Evolutionary conservation across 2,888 invertebrate species (phyloP).

Genomic region (Drosophila emarginata): DNA sequence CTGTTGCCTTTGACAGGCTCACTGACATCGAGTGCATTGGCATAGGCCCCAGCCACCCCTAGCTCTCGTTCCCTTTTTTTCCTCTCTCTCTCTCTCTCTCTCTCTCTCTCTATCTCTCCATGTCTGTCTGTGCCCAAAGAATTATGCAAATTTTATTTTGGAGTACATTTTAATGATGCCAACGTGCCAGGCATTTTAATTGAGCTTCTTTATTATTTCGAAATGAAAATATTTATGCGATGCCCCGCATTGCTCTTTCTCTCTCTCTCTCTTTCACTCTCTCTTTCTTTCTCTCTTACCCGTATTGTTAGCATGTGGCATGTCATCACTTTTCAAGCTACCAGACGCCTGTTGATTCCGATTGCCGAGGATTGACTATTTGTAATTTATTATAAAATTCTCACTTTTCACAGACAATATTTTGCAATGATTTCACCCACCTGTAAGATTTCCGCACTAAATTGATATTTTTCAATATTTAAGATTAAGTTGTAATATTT

Average conservation of each 20-base stretch:
- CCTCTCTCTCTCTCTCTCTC: neutral
- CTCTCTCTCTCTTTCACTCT: neutral
- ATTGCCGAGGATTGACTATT: constrained; percentile 1
- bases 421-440: constrained; percentile 5
- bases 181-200: constrained; percentile 49
- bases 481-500: no score
- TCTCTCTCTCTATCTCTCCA: neutral
- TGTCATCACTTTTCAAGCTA: constrained; percentile 5
- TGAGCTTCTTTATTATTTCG: constrained; percentile 23
- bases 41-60: constrained; percentile 9
- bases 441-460: neutral
- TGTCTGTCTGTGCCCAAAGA: neutral
- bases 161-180: constrained; percentile 55
- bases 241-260: neutral
- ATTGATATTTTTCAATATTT: neutral
- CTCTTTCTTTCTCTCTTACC: neutral
- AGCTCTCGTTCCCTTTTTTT: neutral
- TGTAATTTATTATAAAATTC: constrained; percentile 1
- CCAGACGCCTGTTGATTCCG: constrained; percentile 10
- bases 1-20: constrained; percentile 41
- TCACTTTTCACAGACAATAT: constrained; percentile 27
- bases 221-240: constrained; percentile 10
- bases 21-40: constrained; percentile 44
- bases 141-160: constrained; percentile 50
- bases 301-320: constrained; percentile 8